Evolutionary conservation across 2,888 invertebrate genomes (phyloP).

Genomic region (Sabatieria punctata): DNA sequence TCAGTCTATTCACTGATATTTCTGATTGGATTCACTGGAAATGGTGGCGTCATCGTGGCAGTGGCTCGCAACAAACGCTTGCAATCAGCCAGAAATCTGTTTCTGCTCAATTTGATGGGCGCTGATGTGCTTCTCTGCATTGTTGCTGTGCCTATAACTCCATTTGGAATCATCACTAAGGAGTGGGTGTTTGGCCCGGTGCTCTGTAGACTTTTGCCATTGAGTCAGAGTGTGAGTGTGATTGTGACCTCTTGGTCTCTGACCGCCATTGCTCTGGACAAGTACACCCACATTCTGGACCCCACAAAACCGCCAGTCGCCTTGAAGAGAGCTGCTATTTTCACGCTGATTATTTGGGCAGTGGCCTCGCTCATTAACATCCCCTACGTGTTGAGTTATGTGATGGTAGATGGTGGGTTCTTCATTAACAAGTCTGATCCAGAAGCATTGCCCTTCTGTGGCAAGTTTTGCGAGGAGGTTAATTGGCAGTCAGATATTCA

Average conservation of each 20-base stretch:
- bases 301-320: not conserved
- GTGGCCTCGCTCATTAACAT: slow-evolving; percentile 25
- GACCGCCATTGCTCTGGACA: slow-evolving; percentile 28
- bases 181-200: slow-evolving; percentile 27
- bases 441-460: slow-evolving; percentile 19
- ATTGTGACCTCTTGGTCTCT: slow-evolving; percentile 29
- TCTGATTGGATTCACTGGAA: slow-evolving; percentile 20
- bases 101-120: slow-evolving; percentile 26
- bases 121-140: slow-evolving; percentile 27
- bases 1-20: slow-evolving; percentile 3
- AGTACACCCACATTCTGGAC: slow-evolving; percentile 20
- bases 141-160: slow-evolving; percentile 27
- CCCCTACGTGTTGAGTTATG: slow-evolving; percentile 25
- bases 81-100: slow-evolving; percentile 28
- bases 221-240: slow-evolving; percentile 27
- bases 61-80: slow-evolving; percentile 23
- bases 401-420: slow-evolving; percentile 42
- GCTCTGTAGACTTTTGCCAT: slow-evolving; percentile 27
- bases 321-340: not conserved
- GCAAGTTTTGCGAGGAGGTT: slow-evolving; percentile 38
- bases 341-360: slow-evolving; percentile 24
- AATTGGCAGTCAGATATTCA: slow-evolving; percentile 70
- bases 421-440: not conserved
- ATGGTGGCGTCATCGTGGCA: slow-evolving; percentile 25
- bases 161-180: slow-evolving; percentile 21